A percentile compares a stretch with the other conserved stretches of the same genome.
phyloP scores from a whole-genome alignment of 2,113 vertebrate genomes.

The Pseudopodoces humilis region DNA sequence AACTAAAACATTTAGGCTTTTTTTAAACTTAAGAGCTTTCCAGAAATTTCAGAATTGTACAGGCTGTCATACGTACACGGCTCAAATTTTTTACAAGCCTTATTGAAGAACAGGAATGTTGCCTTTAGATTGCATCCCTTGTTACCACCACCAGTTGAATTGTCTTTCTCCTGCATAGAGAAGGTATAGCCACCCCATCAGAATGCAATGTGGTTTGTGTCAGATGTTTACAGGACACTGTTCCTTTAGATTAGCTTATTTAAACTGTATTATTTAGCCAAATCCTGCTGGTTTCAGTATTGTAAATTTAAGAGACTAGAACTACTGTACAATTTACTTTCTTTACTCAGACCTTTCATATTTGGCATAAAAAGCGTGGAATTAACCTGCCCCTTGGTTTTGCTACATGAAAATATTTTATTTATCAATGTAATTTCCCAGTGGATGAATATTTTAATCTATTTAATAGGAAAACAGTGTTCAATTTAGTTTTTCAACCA shows the following conservation, averaged over 20 bases:
- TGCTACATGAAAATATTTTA: conserved; percentile 33
- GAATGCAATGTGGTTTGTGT: conserved; percentile 34
- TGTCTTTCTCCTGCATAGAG: conserved; percentile 11
- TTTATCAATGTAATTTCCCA: conserved; percentile 35
- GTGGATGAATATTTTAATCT: conserved; percentile 47
- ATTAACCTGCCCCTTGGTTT: conserved; percentile 6
- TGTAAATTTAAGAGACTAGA: conserved; percentile 49
- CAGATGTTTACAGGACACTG: conserved; percentile 62
- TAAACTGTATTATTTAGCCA: conserved; percentile 55
- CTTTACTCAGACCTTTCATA: conserved; percentile 5
- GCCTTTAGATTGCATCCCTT: conserved; percentile 48
- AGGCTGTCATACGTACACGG: conserved; percentile 46
- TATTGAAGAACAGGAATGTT: conserved; percentile 56
- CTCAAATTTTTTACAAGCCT: conserved; percentile 56
- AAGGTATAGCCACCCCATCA: neutral
- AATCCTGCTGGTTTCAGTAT: conserved; percentile 57
- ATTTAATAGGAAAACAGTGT: conserved; percentile 38
- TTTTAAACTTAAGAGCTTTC: conserved; percentile 60
- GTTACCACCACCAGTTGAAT: neutral
- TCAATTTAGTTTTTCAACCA: conserved; percentile 11
- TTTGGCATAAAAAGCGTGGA: conserved; percentile 4
- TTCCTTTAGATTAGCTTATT: conserved; percentile 61
- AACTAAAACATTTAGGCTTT: conserved; percentile 42
- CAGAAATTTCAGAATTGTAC: conserved; percentile 30
- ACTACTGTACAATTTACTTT: conserved; percentile 12